A percentile compares a stretch with the other conserved stretches of the same genome.
Evolutionary conservation across 2,888 invertebrate genomes (phyloP).

Genomic region (Tanytarsus gracilentus): DNA sequence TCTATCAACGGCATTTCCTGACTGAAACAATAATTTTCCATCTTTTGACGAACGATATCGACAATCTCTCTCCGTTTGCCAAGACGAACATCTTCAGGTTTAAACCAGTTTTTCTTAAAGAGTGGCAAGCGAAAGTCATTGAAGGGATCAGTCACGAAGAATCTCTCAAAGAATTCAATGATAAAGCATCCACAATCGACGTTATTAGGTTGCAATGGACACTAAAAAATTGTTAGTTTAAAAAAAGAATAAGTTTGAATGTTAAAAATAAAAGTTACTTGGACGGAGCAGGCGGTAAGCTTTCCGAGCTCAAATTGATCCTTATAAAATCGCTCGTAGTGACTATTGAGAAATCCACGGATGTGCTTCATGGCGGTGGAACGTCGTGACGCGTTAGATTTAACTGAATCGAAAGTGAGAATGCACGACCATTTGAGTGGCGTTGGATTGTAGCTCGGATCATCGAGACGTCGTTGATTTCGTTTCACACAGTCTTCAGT

Average conservation of each 20-base stretch:
- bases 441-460: conserved; percentile 37
- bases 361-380: conserved; percentile 79
- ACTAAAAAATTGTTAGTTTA: not conserved
- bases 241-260: too few species aligned
- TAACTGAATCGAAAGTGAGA: conserved; percentile 89
- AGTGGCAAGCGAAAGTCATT: conserved; percentile 75
- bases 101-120: conserved; percentile 74
- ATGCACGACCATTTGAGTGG: conserved; percentile 74
- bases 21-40: conserved; percentile 62
- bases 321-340: conserved; percentile 63
- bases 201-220: conserved; percentile 91
- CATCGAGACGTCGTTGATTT: conserved; percentile 34
- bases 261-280: conserved; percentile 46
- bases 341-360: conserved; percentile 82
- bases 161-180: conserved; percentile 91
- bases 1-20: conserved; percentile 52
- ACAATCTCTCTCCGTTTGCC: conserved; percentile 81
- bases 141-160: conserved; percentile 76
- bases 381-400: conserved; percentile 57
- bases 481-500: too few species aligned
- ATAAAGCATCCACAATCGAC: conserved; percentile 95
- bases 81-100: conserved; percentile 71
- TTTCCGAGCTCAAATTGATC: conserved; percentile 71
- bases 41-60: conserved; percentile 62
- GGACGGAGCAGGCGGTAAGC: conserved; percentile 77